Base-by-base conservation (phyloP, 1,140 invertebrate genomes). In the Steinernema feltiae region DNA sequence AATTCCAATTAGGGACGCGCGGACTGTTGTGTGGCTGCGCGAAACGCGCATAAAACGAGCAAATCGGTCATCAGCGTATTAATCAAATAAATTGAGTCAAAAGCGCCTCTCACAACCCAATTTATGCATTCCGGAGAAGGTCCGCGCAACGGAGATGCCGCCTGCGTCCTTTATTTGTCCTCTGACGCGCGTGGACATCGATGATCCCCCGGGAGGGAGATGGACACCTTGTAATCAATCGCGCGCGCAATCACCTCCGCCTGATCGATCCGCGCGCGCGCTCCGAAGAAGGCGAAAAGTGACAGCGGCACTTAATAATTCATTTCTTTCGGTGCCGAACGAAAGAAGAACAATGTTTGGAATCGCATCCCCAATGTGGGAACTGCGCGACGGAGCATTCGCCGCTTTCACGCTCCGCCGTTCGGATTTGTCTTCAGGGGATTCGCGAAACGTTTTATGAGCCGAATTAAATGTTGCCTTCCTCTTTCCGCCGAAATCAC, bases 1-100 rank as follows among this genome's bases (percentile, higher is more conserved):
- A 63, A 63, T 63, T 63, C 53, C 53, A 63, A 63, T 63, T 63
- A 63, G 53, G 53, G 53, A n/a, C n/a, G n/a, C n/a, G n/a, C n/a
- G n/a, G n/a, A n/a, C n/a, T n/a, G n/a, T n/a, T n/a, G 7, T 15
- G 2, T 27, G 12, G 53, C 12, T 63, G 53, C 53, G 53, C 53
- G 53, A 15, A 12, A 15, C 53, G 53, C 53, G 53, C 53, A 63
- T 63, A 63, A 63, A 63, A 63, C 35, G 53, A 63, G 53, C 53
- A 63, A 63, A 63, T 63, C 53, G 53, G 53, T 21, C 24, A 63
- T 63, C 53, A 63, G 53, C 53, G 53, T 63, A 63, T 63, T 63
- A 63, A 12, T 63, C 12, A 63, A 63, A 63, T 63, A 63, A 63
- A 63, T 63, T 63, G 53, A 63, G 53, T 63, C 53, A 63, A 63